Conservation (phyloP, 2,797 vertebrate genomes). For the Labroides dimidiatus region DNA sequence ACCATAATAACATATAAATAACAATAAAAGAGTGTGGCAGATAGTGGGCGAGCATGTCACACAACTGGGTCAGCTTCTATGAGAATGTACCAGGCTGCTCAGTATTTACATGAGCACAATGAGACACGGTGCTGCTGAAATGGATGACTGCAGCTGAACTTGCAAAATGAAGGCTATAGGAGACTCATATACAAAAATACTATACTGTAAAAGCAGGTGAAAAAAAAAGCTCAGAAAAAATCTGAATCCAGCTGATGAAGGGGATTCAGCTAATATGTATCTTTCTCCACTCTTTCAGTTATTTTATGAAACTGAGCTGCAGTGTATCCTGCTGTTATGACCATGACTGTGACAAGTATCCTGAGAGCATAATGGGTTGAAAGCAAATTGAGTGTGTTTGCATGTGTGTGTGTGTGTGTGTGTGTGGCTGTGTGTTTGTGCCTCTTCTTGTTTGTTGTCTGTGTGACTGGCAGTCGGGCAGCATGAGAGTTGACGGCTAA, state of each 20-base stretch:
- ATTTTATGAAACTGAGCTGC: conserved; percentile 38
- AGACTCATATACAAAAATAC: conserved; percentile 2
- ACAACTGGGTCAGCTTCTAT: conserved; percentile 55
- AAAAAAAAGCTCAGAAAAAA: conserved; percentile 5
- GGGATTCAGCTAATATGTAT: conserved; percentile 10
- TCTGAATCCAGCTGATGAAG: conserved; percentile 11
- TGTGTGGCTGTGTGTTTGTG: conserved; percentile 21
- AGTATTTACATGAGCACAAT: conserved; percentile 21
- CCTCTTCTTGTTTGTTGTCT: conserved; percentile 60
- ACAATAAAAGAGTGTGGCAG: conserved; percentile 44
- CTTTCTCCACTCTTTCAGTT: conserved; percentile 17
- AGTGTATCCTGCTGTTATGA: conserved; percentile 49
- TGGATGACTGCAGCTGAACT: conserved; percentile 44
- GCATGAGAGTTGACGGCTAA: conserved; percentile 66
- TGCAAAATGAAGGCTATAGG: conserved; percentile 21
- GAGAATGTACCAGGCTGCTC: conserved; percentile 31
- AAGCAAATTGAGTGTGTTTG: conserved; percentile 15
- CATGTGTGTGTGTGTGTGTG: conserved; percentile 18
- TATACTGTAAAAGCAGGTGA: conserved; percentile 11
- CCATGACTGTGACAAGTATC: conserved; percentile 52
- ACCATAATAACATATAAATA: conserved; percentile 48
- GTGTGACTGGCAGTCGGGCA: conserved; percentile 60
- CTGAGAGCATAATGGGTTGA: conserved; percentile 38
- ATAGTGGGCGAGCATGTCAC: conserved; percentile 48
- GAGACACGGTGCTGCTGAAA: conserved; percentile 31